These are phyloP conservation scores for Trachelipus rathkii DNA, from an alignment of 1,140 invertebrate genomes.

Conservation along the genomic window DNA sequence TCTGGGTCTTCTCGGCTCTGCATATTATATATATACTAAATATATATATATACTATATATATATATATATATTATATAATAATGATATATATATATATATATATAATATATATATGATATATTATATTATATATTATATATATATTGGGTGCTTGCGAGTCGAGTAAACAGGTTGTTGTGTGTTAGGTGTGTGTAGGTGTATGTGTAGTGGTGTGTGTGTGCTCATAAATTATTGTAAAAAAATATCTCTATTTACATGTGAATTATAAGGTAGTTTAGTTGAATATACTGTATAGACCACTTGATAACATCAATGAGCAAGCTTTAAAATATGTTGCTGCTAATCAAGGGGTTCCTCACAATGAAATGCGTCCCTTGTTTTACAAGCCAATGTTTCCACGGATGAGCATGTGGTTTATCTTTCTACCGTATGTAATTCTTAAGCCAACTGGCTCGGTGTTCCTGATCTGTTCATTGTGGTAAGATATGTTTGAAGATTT, in stretches of 20 bases:
- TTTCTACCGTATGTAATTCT: conserved; percentile 47
- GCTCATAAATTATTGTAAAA: no score
- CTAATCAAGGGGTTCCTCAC: conserved; percentile 59
- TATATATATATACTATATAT: no score
- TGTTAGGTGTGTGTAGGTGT: no score
- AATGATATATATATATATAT: no score
- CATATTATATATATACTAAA: no score
- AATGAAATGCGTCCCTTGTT: conserved; percentile 54
- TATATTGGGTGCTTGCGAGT: no score
- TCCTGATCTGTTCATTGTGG: not conserved
- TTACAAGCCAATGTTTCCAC: conserved; percentile 52
- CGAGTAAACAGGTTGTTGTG: no score
- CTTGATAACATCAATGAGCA: conserved; percentile 59
- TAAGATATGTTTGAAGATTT: not conserved
- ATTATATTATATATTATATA: no score
- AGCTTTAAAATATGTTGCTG: conserved; percentile 58
- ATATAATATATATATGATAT: no score
- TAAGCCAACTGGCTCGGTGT: not conserved
- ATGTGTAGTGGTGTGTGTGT: no score
- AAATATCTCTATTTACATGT: no score
- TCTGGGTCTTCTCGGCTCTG: conserved; percentile 26
- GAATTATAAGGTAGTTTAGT: not conserved
- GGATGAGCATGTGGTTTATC: conserved; percentile 51
- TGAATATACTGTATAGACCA: conserved; percentile 28
- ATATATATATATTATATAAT: no score